These are phyloP conservation scores for Tridacna gigas DNA, from an alignment of 2,888 invertebrate genomes.

Conservation along the genomic window DNA sequence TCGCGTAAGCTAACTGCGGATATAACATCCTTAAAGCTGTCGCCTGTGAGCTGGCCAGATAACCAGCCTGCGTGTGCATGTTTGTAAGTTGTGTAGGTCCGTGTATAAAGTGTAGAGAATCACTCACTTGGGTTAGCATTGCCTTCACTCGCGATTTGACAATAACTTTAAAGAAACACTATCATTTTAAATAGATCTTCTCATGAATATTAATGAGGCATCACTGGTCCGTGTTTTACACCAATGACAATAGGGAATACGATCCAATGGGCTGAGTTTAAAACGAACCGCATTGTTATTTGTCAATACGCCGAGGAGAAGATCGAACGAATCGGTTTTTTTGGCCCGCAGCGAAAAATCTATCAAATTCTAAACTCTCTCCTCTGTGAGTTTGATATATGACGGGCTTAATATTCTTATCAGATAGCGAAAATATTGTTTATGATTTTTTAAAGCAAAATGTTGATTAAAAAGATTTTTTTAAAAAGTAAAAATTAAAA, in stretches of 20 bases:
- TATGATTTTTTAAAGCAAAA: constrained; percentile 22
- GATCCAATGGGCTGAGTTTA: constrained; percentile 22
- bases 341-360: constrained; percentile 15
- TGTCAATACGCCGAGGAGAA: constrained; percentile 12
- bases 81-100: constrained; percentile 26
- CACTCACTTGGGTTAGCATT: constrained; percentile 20
- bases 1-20: constrained; percentile 58
- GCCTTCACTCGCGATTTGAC: constrained; percentile 40
- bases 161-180: constrained; percentile 51
- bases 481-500: too few relatives aligned
- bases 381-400: constrained; percentile 17
- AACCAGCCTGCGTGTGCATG: constrained; percentile 57
- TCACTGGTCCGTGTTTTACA: constrained; percentile 10
- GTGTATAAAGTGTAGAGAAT: constrained; percentile 13
- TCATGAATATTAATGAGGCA: constrained; percentile 62
- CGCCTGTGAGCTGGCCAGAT: constrained; percentile 56
- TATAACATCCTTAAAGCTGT: constrained; percentile 64
- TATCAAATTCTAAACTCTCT: not conserved
- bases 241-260: constrained; percentile 41
- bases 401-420: constrained; percentile 18
- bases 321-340: constrained; percentile 4
- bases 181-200: constrained; percentile 56
- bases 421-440: constrained; percentile 18
- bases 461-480: constrained; percentile 21
- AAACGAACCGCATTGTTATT: constrained; percentile 14